Conservation (phyloP, 1,140 invertebrate species). For the Lithobius niger region DNA sequence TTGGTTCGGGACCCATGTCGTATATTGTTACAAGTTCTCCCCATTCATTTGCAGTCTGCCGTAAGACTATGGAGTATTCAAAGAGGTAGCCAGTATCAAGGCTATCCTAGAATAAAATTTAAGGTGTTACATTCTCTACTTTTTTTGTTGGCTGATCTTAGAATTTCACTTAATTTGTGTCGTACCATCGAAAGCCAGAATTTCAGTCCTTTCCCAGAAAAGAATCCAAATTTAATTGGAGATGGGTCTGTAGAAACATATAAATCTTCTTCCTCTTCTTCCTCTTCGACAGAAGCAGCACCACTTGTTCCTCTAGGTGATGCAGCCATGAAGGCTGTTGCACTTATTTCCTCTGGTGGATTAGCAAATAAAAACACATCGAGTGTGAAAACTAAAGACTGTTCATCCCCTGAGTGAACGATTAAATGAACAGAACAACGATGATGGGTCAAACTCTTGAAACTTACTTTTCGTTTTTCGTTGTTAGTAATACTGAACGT, state of each 20-base stretch:
- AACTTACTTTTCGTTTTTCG: no score
- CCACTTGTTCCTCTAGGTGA: no score
- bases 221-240: not conserved
- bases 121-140: not conserved
- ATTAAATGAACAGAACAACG: no score
- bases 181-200: conserved; percentile 4
- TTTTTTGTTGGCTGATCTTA: not conserved
- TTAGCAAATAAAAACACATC: no score
- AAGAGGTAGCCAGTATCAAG: conserved; percentile 63
- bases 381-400: no score
- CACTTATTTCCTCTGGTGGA: no score
- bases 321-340: no score
- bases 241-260: not conserved
- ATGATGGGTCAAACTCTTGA: no score
- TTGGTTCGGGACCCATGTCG: not conserved
- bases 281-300: not conserved
- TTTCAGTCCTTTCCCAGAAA: not conserved
- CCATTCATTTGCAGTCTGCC: not conserved
- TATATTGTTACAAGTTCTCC: not conserved
- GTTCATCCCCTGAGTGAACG: no score
- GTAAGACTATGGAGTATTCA: conserved; percentile 35
- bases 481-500: no score
- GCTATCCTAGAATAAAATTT: conserved; percentile 31
- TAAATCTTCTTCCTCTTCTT: not conserved
- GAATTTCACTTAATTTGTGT: not conserved